Evolutionary conservation across 2,888 invertebrate species (phyloP).

Genomic region (Drosophila testacea): DNA sequence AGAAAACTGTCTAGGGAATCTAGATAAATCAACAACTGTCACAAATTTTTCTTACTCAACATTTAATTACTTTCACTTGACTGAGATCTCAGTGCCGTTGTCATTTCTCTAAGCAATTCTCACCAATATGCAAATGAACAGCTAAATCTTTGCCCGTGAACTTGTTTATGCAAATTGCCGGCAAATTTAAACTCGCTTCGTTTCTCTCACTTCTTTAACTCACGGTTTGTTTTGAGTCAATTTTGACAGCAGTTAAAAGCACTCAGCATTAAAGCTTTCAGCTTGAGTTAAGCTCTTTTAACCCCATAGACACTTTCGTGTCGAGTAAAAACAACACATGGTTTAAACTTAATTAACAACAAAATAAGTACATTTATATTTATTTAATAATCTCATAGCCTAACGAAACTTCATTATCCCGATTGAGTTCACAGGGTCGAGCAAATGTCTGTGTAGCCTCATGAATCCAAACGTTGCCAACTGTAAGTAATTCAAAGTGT

Average conservation of each 20-base stretch:
- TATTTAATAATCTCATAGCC: conserved; percentile 73
- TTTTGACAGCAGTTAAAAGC: conserved; percentile 12
- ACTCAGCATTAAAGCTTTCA: conserved; percentile 46
- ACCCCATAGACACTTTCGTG: conserved; percentile 46
- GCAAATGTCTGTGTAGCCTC: conserved; percentile 92
- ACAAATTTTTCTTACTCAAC: conserved; percentile 13
- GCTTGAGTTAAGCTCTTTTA: conserved; percentile 35
- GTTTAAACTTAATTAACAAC: conserved; percentile 33
- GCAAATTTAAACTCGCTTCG: conserved; percentile 34
- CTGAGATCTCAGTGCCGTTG: conserved; percentile 6
- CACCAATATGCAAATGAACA: conserved; percentile 64
- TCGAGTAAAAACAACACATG: neutral
- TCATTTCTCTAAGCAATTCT: conserved; percentile 36
- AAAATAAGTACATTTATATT: conserved; percentile 34
- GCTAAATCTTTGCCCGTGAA: conserved; percentile 69
- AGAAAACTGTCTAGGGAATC: neutral
- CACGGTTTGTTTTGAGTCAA: conserved; percentile 43
- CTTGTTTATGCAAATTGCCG: conserved; percentile 75
- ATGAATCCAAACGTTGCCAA: conserved; percentile 95
- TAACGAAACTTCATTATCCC: conserved; percentile 78
- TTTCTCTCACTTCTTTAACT: conserved; percentile 27
- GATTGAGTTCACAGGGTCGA: conserved; percentile 86
- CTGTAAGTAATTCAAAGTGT: conserved; percentile 83
- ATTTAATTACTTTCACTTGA: conserved; percentile 69
- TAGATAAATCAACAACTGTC: neutral